A percentile compares a stretch with the other conserved stretches of the same genome.
These are phyloP conservation scores for Hyppa rectilinea DNA, from an alignment of 2,888 invertebrate species.

Conservation along the genomic window DNA sequence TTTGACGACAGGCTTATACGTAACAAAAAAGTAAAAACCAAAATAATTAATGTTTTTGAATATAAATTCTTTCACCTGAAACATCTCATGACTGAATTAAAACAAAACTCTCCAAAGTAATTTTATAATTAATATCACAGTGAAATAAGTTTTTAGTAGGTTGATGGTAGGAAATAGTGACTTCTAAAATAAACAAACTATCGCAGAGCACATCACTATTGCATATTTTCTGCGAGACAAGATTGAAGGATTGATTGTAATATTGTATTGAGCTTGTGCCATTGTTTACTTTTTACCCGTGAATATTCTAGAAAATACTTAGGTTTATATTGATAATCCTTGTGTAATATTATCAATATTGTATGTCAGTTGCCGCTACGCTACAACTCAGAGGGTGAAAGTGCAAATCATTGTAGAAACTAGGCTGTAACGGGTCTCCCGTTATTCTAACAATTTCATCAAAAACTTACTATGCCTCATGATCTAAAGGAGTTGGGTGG, in stretches of 20 bases:
- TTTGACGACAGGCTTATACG: conserved; percentile 25
- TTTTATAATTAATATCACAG: background rate
- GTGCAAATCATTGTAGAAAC: conserved; percentile 47
- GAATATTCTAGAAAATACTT: conserved; percentile 21
- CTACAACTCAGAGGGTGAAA: conserved; percentile 22
- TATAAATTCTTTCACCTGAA: background rate
- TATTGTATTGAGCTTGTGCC: too few species aligned
- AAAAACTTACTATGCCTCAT: conserved; percentile 87
- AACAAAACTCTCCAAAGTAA: background rate
- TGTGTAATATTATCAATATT: conserved; percentile 2
- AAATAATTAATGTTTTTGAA: conserved; percentile 14
- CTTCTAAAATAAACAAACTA: background rate
- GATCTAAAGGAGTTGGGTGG: conserved; percentile 86
- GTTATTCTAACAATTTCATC: conserved; percentile 67
- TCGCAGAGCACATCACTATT: conserved; percentile 18
- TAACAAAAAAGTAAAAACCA: conserved; percentile 17
- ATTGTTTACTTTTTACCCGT: conserved; percentile 51
- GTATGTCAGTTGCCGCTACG: background rate
- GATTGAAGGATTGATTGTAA: background rate
- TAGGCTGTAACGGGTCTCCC: conserved; percentile 72
- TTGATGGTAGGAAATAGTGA: background rate
- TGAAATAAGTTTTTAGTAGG: background rate
- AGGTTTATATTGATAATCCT: background rate
- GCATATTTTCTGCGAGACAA: conserved; percentile 36
- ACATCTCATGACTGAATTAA: background rate